phyloP scores from a whole-genome alignment of 2,113 vertebrate genomes.

The Tenrec ecaudatus region DNA sequence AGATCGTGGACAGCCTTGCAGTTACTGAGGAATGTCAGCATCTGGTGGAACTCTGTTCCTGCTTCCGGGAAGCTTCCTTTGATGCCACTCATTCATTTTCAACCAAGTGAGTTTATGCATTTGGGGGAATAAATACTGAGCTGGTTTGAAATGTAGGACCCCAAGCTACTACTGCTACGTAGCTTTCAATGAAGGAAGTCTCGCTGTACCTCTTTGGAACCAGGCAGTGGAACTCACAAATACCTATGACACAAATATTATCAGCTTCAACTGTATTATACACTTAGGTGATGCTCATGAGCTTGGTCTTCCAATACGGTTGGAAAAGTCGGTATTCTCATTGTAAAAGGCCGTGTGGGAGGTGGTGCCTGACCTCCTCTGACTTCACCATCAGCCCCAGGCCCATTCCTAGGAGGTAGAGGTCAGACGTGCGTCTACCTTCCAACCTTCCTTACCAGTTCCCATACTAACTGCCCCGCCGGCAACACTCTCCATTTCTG shows the following conservation, averaged over 20 bases:
- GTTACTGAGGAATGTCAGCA: background rate
- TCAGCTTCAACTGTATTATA: background rate
- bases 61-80: background rate
- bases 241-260: background rate
- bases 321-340: background rate
- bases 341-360: too few relatives aligned
- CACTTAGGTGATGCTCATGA: background rate
- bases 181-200: background rate
- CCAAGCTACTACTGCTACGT: too few relatives aligned
- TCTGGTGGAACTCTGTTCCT: background rate
- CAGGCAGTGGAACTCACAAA: background rate
- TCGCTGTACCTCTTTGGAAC: background rate
- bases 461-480: too few relatives aligned
- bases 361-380: too few relatives aligned
- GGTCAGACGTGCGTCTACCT: too few relatives aligned
- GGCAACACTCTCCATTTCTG: too few relatives aligned
- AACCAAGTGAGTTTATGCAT: conserved; percentile 22
- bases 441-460: too few relatives aligned
- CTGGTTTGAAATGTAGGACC: background rate
- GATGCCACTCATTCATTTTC: background rate
- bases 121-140: background rate
- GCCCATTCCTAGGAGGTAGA: too few relatives aligned
- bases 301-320: background rate
- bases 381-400: too few relatives aligned
- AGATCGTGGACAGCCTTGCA: conserved; percentile 3